These are phyloP conservation scores for Sesia bembeciformis DNA, from an alignment of 2,888 invertebrate genomes.

Conservation along the genomic window DNA sequence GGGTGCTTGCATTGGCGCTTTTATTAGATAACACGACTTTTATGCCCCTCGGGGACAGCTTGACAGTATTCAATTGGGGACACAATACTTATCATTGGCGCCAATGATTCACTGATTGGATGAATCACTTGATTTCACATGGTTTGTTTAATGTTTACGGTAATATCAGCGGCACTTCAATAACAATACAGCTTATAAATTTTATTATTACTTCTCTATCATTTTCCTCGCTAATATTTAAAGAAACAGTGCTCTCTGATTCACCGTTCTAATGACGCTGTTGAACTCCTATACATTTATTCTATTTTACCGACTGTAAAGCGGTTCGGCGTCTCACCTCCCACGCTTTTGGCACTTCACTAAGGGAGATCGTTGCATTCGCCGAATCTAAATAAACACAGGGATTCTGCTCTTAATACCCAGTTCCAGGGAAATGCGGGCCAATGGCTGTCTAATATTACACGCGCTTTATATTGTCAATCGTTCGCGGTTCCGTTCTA, in stretches of 20 bases:
- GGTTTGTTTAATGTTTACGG: too few relatives aligned
- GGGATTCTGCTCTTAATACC: conserved; percentile 57
- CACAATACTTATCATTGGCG: conserved; percentile 10
- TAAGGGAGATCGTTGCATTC: conserved; percentile 47
- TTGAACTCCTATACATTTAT: too few relatives aligned
- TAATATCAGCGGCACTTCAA: too few relatives aligned
- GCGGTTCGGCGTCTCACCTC: conserved; percentile 26
- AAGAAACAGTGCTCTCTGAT: too few relatives aligned
- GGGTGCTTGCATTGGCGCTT: conserved; percentile 39
- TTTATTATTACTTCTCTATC: too few relatives aligned
- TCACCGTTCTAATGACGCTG: too few relatives aligned
- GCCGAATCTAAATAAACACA: conserved; percentile 58
- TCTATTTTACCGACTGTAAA: background rate
- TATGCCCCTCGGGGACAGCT: conserved; percentile 16
- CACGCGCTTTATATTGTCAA: background rate
- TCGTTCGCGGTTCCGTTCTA: background rate
- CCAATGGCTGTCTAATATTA: conserved; percentile 10
- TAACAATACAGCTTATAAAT: too few relatives aligned
- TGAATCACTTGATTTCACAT: too few relatives aligned
- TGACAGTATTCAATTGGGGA: conserved; percentile 24
- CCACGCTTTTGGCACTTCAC: conserved; percentile 63
- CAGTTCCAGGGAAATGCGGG: conserved; percentile 50
- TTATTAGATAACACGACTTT: conserved; percentile 42
- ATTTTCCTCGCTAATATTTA: too few relatives aligned
- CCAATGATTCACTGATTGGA: too few relatives aligned